Conservation (phyloP, 2,797 vertebrate species). For the Eulemur albifrons region DNA sequence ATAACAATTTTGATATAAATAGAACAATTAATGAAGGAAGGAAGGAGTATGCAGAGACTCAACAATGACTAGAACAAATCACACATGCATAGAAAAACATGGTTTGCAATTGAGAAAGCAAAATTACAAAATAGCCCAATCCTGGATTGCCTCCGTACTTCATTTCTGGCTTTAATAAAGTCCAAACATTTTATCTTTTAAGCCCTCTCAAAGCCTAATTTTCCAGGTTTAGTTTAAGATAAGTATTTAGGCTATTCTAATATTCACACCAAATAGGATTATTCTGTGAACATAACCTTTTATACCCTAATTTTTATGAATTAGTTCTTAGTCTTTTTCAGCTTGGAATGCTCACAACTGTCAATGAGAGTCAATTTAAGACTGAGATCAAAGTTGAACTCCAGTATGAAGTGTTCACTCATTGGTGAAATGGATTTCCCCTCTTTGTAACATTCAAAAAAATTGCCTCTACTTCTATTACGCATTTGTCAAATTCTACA, state of each 20-base stretch:
- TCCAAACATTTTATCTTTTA: not conserved
- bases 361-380: not conserved
- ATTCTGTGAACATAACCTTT: not conserved
- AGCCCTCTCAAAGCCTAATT: not conserved
- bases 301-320: not conserved
- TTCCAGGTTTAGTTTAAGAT: not conserved
- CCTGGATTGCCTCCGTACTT: not conserved
- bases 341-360: not conserved
- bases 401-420: not conserved
- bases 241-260: not conserved
- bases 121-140: not conserved
- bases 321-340: not conserved
- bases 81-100: not conserved
- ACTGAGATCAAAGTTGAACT: not conserved
- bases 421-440: not conserved
- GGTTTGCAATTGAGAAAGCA: not conserved
- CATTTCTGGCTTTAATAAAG: not conserved
- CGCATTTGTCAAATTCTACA: not conserved
- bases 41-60: not conserved
- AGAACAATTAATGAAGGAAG: not conserved
- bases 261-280: not conserved
- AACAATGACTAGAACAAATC: not conserved
- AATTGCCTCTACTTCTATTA: not conserved
- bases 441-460: not conserved
- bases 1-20: not conserved